A percentile compares a stretch with the other conserved stretches of the same genome.
Conservation (phyloP, 2,888 invertebrate species). For the Eueremaeus valkanovi region DNA sequence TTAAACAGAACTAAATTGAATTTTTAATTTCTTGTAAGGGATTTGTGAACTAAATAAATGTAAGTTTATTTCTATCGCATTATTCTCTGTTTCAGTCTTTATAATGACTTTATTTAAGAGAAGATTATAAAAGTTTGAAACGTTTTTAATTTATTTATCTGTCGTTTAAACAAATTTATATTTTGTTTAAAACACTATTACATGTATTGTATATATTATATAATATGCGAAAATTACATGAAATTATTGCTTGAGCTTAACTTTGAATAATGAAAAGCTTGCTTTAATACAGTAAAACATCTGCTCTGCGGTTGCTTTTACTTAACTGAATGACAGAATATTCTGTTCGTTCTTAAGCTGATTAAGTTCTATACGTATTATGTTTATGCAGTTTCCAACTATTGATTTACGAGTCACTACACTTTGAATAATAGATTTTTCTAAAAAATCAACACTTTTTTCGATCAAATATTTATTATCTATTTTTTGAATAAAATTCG, state of each 20-base stretch:
- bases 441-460: not conserved
- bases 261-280: not conserved
- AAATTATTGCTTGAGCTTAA: conserved; percentile 7
- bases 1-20: too few relatives aligned
- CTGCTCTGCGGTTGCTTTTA: conserved; percentile 2
- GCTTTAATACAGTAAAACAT: conserved; percentile 2
- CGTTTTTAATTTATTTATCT: too few relatives aligned
- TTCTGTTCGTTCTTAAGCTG: conserved; percentile 5
- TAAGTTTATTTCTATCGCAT: too few relatives aligned
- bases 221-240: not conserved
- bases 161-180: not conserved
- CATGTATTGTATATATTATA: not conserved
- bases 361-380: not conserved
- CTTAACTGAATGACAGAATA: not conserved
- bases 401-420: not conserved
- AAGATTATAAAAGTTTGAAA: too few relatives aligned
- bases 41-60: too few relatives aligned
- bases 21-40: too few relatives aligned
- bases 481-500: not conserved
- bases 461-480: not conserved
- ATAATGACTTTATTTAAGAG: too few relatives aligned
- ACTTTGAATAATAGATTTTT: not conserved
- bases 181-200: not conserved
- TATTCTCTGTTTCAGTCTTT: too few relatives aligned
- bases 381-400: not conserved